Conservation (phyloP, 1,140 invertebrate genomes). For the Drosophila sproati region DNA sequence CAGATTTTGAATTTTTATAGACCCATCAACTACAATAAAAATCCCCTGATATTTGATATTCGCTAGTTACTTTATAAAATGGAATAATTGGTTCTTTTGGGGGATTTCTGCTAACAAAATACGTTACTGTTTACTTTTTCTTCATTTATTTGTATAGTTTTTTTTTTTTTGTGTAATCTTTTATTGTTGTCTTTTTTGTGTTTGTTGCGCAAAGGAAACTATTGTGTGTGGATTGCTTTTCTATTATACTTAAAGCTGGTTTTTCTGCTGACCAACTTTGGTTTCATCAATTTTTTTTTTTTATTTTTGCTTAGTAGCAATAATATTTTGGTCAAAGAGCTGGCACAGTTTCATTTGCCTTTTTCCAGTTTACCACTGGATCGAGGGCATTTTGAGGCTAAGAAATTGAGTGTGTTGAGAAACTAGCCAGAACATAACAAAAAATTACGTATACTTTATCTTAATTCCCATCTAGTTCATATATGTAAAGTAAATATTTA, state of each 20-base stretch:
- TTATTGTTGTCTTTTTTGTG: neutral
- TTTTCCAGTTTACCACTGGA: neutral
- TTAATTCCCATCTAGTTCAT: too few relatives aligned
- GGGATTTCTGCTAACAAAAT: too few relatives aligned
- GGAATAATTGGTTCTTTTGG: too few relatives aligned
- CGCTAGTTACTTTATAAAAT: too few relatives aligned
- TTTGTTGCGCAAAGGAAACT: neutral
- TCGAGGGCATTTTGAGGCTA: neutral
- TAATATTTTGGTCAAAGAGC: slow-evolving; percentile 15
- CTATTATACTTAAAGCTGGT: slow-evolving; percentile 5
- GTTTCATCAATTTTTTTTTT: neutral
- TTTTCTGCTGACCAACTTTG: slow-evolving; percentile 7
- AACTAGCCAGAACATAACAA: neutral
- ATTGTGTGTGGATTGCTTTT: slow-evolving; percentile 9
- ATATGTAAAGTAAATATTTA: neutral
- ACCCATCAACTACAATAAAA: too few relatives aligned
- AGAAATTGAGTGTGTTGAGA: too few relatives aligned
- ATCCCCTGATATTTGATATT: too few relatives aligned
- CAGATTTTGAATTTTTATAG: too few relatives aligned
- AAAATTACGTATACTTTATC: neutral
- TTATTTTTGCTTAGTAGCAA: neutral
- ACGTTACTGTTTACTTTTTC: neutral
- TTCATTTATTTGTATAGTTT: neutral
- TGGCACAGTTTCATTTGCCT: slow-evolving; percentile 9
- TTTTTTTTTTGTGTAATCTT: neutral